A percentile compares a stretch with the other conserved stretches of the same genome.
These are phyloP conservation scores for Epinotia brunnichana DNA, from an alignment of 2,888 invertebrate genomes.

Conservation along the genomic window DNA sequence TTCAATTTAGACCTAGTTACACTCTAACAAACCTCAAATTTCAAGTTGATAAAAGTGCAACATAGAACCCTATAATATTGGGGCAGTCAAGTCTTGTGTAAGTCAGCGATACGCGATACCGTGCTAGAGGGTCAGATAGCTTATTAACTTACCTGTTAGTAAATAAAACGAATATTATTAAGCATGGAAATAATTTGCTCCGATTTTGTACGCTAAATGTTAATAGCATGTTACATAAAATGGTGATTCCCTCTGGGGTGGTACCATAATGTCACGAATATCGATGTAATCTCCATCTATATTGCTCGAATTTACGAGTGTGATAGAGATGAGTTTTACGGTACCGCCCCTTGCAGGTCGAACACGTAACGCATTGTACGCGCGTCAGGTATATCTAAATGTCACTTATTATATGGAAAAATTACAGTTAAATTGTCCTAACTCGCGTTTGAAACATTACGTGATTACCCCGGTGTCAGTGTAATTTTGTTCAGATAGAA, in stretches of 20 bases:
- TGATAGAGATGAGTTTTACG: not conserved
- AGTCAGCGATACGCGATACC: not conserved
- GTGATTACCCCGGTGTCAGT: too few species aligned
- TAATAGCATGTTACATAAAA: constrained; percentile 16
- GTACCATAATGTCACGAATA: not conserved
- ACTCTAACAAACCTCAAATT: too few species aligned
- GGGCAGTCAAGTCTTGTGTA: too few species aligned
- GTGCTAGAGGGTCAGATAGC: constrained; percentile 26
- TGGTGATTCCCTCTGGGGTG: not conserved
- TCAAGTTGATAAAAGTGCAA: too few species aligned
- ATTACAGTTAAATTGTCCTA: too few species aligned
- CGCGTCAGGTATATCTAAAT: too few species aligned
- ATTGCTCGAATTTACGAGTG: not conserved
- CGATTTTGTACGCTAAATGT: constrained; percentile 57
- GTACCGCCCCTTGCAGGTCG: too few species aligned
- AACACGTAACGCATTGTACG: too few species aligned
- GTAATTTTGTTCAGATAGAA: constrained; percentile 10
- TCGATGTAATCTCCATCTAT: not conserved
- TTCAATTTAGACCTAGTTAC: too few species aligned
- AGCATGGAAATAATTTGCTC: constrained; percentile 56
- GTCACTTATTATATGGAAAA: too few species aligned
- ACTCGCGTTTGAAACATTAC: too few species aligned
- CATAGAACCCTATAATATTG: too few species aligned
- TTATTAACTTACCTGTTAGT: constrained; percentile 42
- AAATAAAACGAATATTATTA: constrained; percentile 41